Conservation (phyloP, 1,140 invertebrate species). For the Meloidogyne floridensis region DNA sequence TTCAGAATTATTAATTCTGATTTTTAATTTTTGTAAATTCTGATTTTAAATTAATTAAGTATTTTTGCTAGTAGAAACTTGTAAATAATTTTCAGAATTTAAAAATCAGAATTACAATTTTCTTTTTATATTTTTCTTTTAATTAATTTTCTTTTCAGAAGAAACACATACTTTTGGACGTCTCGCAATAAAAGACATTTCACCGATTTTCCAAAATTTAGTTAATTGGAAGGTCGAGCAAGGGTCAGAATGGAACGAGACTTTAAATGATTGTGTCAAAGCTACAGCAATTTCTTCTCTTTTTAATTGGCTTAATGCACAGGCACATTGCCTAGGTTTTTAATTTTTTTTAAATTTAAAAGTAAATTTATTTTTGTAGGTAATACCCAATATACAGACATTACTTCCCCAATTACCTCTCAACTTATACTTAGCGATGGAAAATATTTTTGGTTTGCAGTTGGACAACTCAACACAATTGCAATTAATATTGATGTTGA, state of each 20-base stretch:
- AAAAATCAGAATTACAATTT: not conserved
- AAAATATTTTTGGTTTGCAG: constrained; percentile 54
- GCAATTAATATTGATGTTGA: constrained; percentile 60
- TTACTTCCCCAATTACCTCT: constrained; percentile 49
- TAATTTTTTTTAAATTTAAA: not conserved
- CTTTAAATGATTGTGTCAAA: constrained; percentile 34
- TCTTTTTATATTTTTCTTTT: not conserved
- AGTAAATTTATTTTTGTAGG: constrained; percentile 33
- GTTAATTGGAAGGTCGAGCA: constrained; percentile 44
- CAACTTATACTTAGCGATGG: constrained; percentile 63
- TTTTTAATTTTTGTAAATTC: no score
- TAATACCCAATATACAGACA: constrained; percentile 62
- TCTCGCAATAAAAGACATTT: constrained; percentile 52
- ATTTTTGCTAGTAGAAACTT: no score
- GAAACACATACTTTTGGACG: constrained; percentile 53
- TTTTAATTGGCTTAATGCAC: constrained; percentile 62
- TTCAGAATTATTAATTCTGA: no score
- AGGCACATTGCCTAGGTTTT: constrained; percentile 55
- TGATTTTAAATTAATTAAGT: no score
- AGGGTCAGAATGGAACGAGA: constrained; percentile 41
- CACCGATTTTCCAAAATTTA: constrained; percentile 12
- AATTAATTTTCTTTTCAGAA: constrained; percentile 29
- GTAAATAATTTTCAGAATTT: not conserved
- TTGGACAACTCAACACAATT: constrained; percentile 63
- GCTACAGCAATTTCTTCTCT: constrained; percentile 52